These are phyloP conservation scores for Epinephelus moara DNA, from an alignment of 2,113 vertebrate species.

Conservation along the genomic window DNA sequence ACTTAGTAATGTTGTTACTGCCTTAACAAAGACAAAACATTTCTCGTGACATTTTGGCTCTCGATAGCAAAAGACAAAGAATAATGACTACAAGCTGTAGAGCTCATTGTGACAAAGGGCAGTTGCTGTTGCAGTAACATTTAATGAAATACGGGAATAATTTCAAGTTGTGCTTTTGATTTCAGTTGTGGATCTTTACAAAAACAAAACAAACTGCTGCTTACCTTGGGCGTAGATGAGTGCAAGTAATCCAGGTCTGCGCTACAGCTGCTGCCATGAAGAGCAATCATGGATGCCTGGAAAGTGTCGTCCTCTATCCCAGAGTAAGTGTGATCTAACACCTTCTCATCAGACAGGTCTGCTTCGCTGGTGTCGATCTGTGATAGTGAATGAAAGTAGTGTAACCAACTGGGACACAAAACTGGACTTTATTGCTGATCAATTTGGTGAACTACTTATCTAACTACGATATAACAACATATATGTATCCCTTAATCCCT, in stretches of 20 bases:
- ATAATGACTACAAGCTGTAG: slow-evolving; percentile 49
- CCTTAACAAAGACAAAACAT: slow-evolving; percentile 32
- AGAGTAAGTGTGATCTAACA: slow-evolving; percentile 84
- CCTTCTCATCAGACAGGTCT: slow-evolving; percentile 87
- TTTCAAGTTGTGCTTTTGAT: neutral
- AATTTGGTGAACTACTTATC: neutral
- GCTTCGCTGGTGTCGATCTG: slow-evolving; percentile 91
- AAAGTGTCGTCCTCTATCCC: slow-evolving; percentile 86
- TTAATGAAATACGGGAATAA: slow-evolving; percentile 32
- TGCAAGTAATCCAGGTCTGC: slow-evolving; percentile 83
- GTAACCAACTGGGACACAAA: slow-evolving; percentile 14
- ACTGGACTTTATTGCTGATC: neutral
- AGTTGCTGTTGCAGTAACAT: slow-evolving; percentile 15
- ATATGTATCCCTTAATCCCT: neutral
- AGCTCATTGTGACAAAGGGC: slow-evolving; percentile 44
- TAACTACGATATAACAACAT: slow-evolving; percentile 8
- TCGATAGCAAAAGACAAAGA: slow-evolving; percentile 23
- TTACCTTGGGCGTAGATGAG: slow-evolving; percentile 89
- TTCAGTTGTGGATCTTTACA: neutral
- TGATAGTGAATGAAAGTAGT: slow-evolving; percentile 52
- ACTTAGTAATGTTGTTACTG: slow-evolving; percentile 45
- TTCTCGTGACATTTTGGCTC: slow-evolving; percentile 58
- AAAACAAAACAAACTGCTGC: neutral
- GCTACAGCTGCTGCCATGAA: slow-evolving; percentile 87
- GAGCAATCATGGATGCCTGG: slow-evolving; percentile 87